Conservation (phyloP, 2,797 vertebrate genomes). For the Pteronotus mesoamericanus region DNA sequence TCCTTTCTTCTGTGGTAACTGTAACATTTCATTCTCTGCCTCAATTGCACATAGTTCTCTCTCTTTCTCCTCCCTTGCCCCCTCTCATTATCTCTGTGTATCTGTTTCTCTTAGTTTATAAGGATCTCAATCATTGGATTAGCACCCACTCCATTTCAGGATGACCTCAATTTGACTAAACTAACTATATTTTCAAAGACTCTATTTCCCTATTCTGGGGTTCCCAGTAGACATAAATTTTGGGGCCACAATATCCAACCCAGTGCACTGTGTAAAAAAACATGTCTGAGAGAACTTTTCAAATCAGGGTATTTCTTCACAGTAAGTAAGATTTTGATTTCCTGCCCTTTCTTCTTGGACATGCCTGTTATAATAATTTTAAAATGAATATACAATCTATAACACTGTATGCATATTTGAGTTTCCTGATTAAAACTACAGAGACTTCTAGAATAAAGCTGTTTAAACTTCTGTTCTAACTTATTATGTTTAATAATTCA, state of each 20-base stretch:
- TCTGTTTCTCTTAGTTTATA: neutral
- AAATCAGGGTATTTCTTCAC: neutral
- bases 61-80: no score
- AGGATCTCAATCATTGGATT: neutral
- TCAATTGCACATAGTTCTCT: no score
- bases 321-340: neutral
- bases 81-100: neutral
- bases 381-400: neutral
- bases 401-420: neutral
- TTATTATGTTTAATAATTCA: constrained; percentile 59
- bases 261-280: neutral
- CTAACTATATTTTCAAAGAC: neutral
- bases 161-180: neutral
- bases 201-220: neutral
- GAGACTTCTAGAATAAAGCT: constrained; percentile 19
- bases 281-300: neutral
- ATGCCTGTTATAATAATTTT: neutral
- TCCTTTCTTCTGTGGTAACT: neutral
- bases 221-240: neutral
- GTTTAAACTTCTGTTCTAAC: constrained; percentile 16
- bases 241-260: neutral
- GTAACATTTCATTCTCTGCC: neutral
- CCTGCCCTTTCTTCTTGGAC: neutral
- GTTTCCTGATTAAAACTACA: constrained; percentile 22
- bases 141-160: neutral